Conservation (phyloP, 2,113 vertebrate genomes). For the Alligator sinensis region DNA sequence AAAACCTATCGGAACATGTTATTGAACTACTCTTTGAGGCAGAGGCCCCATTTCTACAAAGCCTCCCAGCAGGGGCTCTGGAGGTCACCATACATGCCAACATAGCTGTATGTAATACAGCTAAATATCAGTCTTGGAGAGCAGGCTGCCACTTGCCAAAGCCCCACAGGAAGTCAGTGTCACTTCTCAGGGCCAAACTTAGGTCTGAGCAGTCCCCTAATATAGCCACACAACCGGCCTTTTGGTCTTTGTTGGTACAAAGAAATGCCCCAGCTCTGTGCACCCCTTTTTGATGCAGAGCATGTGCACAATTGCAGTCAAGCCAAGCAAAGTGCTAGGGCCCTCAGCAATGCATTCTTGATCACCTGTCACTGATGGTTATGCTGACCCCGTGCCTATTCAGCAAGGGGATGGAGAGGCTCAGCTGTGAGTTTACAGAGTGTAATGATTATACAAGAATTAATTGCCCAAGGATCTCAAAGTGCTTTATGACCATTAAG, state of each 20-base stretch:
- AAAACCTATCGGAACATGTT: background rate
- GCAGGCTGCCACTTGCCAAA: background rate
- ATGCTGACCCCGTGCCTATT: background rate
- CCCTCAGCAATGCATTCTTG: background rate
- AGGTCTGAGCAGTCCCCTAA: background rate
- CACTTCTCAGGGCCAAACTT: background rate
- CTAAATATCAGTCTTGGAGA: background rate
- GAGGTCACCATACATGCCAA: fast-evolving
- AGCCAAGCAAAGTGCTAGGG: background rate
- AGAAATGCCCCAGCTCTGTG: background rate
- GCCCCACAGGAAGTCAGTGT: background rate
- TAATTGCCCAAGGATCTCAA: background rate
- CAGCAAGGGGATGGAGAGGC: background rate
- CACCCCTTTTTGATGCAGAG: background rate
- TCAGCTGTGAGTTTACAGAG: background rate
- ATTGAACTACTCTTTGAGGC: background rate
- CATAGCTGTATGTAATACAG: background rate
- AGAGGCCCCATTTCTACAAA: background rate
- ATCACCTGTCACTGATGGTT: background rate
- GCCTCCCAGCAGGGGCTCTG: background rate
- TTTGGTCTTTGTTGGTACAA: background rate
- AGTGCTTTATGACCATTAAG: no score
- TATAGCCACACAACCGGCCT: no score
- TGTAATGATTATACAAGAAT: background rate
- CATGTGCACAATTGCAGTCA: background rate